phyloP scores from a whole-genome alignment of 2,113 vertebrate species.

The Tachysurus vachellii region DNA sequence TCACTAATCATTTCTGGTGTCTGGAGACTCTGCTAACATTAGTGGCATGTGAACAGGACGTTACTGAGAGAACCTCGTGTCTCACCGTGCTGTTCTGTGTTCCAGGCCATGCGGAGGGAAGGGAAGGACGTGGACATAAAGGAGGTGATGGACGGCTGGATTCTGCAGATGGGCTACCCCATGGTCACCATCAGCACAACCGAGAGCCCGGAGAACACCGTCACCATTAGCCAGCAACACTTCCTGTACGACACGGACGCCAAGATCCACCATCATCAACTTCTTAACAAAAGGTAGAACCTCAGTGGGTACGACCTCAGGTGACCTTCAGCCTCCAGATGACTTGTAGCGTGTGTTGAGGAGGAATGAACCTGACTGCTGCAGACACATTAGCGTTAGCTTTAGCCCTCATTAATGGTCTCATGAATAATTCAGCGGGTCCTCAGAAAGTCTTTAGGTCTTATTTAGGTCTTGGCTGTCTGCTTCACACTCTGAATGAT shows the following conservation, averaged over 20 bases:
- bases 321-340: slow-evolving; percentile 28
- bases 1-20: neutral
- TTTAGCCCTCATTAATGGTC: slow-evolving; percentile 41
- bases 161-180: slow-evolving; percentile 96
- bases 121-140: slow-evolving; percentile 90
- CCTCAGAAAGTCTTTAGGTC: slow-evolving; percentile 21
- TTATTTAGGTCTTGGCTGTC: slow-evolving; percentile 16
- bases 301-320: neutral
- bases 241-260: slow-evolving; percentile 87
- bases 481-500: slow-evolving; percentile 9
- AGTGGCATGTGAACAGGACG: neutral
- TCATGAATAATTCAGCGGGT: slow-evolving; percentile 48
- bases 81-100: neutral
- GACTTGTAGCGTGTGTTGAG: slow-evolving; percentile 6
- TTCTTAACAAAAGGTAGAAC: slow-evolving; percentile 80
- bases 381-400: slow-evolving; percentile 42
- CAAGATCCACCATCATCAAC: slow-evolving; percentile 69
- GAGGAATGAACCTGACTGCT: slow-evolving; percentile 24
- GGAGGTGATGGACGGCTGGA: slow-evolving; percentile 97
- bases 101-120: slow-evolving; percentile 86
- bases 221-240: slow-evolving; percentile 87
- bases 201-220: slow-evolving; percentile 75
- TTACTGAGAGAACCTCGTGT: no score
- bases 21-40: neutral
- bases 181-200: slow-evolving; percentile 91